These are phyloP conservation scores for Miltochrista miniata DNA, from an alignment of 2,888 invertebrate genomes.

Conservation along the genomic window DNA sequence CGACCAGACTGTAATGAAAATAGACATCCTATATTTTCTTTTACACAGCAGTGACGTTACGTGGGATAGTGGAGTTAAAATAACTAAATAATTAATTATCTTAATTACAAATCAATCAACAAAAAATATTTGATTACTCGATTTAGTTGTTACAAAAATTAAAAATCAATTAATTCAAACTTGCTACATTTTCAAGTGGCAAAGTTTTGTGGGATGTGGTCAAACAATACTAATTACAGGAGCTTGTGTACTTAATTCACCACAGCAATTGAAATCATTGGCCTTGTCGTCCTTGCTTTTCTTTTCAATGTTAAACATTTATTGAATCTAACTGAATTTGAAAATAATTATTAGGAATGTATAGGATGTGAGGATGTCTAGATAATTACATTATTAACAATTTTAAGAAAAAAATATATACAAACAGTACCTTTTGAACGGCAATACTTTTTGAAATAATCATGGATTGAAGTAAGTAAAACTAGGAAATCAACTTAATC, in stretches of 20 bases:
- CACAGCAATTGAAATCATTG: too few relatives aligned
- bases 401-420: constrained; percentile 28
- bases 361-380: constrained; percentile 19
- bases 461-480: constrained; percentile 21
- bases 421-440: constrained; percentile 15
- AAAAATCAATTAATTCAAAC: too few relatives aligned
- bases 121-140: too few relatives aligned
- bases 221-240: too few relatives aligned
- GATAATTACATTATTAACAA: constrained; percentile 24
- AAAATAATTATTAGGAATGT: constrained; percentile 14
- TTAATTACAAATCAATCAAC: too few relatives aligned
- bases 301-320: not conserved
- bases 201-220: too few relatives aligned
- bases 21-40: constrained; percentile 18
- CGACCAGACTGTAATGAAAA: constrained; percentile 13
- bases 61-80: not conserved
- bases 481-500: constrained; percentile 32
- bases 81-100: too few relatives aligned
- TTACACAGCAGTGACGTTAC: not conserved
- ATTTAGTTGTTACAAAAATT: too few relatives aligned
- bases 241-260: too few relatives aligned
- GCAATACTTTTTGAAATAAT: constrained; percentile 27
- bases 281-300: not conserved
- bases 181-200: too few relatives aligned
- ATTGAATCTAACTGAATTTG: not conserved